A percentile compares a stretch with the other conserved stretches of the same genome.
Evolutionary conservation across 1,140 invertebrate species (phyloP).

Genomic region (Dreissena rostriformis): DNA sequence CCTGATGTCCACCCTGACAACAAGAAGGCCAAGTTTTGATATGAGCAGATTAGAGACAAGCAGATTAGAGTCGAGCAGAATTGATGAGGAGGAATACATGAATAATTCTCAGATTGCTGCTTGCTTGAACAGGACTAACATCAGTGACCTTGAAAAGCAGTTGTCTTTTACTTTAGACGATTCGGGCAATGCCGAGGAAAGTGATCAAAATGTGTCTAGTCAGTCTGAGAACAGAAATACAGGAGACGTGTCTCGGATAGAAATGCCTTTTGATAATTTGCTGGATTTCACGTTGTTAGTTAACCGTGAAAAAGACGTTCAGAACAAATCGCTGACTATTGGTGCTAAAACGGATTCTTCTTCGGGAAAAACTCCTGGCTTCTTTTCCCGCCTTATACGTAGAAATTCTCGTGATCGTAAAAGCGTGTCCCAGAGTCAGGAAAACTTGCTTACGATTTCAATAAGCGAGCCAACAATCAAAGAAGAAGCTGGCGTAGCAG

Average conservation of each 20-base stretch:
- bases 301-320: conserved; percentile 6
- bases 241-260: background rate
- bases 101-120: conserved; percentile 23
- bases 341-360: conserved; percentile 39
- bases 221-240: background rate
- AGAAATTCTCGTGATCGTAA: conserved; percentile 75
- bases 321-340: conserved; percentile 13
- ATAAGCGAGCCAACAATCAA: conserved; percentile 60
- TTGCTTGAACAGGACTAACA: background rate
- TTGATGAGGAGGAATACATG: conserved; percentile 49
- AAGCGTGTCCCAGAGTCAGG: conserved; percentile 69
- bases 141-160: conserved; percentile 8
- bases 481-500: conserved; percentile 18
- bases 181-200: conserved; percentile 1
- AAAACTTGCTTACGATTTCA: conserved; percentile 67
- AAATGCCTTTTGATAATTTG: conserved; percentile 52
- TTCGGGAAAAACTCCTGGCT: conserved; percentile 67
- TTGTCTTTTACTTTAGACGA: conserved; percentile 28
- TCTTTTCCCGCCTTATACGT: conserved; percentile 73
- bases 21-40: conserved; percentile 17
- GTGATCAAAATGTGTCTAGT: background rate
- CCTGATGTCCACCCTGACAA: conserved; percentile 56
- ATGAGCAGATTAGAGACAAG: no score
- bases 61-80: no score
- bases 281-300: conserved; percentile 42